Conservation (phyloP, 2,113 vertebrate genomes). For the Engystomops pustulosus region DNA sequence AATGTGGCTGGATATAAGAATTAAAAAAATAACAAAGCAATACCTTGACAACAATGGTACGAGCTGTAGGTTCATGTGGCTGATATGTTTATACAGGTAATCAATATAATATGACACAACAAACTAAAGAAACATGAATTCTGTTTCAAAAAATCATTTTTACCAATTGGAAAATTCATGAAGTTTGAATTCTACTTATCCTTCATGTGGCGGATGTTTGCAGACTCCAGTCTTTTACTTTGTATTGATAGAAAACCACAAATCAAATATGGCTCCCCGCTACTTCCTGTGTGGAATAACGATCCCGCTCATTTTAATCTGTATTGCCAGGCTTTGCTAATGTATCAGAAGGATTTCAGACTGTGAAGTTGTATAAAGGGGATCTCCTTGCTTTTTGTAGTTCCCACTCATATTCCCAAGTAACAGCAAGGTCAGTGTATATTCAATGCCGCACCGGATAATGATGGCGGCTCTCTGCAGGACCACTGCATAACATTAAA, state of each 20-base stretch:
- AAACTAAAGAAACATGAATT: no score
- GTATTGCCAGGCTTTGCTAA: background rate
- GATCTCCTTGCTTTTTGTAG: background rate
- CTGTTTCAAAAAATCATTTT: no score
- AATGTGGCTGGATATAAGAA: no score
- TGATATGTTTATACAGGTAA: background rate
- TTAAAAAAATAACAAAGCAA: no score
- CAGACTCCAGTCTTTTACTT: background rate
- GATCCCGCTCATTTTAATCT: background rate
- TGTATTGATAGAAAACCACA: background rate
- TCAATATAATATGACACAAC: background rate
- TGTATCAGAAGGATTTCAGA: background rate
- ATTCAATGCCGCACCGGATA: slow-evolving; percentile 13
- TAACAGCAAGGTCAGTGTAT: slow-evolving; percentile 32
- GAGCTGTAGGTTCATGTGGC: no score
- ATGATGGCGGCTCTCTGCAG: slow-evolving; percentile 33
- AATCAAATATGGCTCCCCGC: slow-evolving; percentile 30
- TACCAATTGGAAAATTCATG: no score
- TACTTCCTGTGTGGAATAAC: slow-evolving; percentile 14
- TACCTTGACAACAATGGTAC: no score
- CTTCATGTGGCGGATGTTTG: no score
- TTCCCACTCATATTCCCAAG: background rate
- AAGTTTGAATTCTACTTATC: no score
- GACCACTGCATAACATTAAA: slow-evolving; percentile 44
- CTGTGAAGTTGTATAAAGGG: slow-evolving; percentile 26